phyloP scores from a whole-genome alignment of 2,888 invertebrate genomes.

The Parnassius mnemosyne region DNA sequence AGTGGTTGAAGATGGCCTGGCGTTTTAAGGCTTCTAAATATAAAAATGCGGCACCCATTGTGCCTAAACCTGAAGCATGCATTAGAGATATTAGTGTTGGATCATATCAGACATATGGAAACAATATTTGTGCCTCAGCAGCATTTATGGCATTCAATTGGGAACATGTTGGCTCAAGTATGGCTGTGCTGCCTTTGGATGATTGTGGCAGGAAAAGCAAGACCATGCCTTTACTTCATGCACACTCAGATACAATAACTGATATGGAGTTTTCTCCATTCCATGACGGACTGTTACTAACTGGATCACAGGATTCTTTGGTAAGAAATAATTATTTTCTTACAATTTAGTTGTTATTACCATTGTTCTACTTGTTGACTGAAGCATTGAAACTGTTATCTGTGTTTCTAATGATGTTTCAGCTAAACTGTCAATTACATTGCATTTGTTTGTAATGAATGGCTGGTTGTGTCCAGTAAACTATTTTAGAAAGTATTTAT shows the following conservation, averaged over 20 bases:
- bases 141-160: slow-evolving; percentile 97
- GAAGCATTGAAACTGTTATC: slow-evolving; percentile 35
- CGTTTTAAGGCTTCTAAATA: slow-evolving; percentile 98
- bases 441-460: slow-evolving; percentile 17
- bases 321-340: slow-evolving; percentile 61
- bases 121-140: slow-evolving; percentile 95
- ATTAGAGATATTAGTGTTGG: slow-evolving; percentile 94
- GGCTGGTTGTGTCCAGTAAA: slow-evolving; percentile 4
- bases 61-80: slow-evolving; percentile 96
- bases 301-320: slow-evolving; percentile 93
- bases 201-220: slow-evolving; percentile 94
- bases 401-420: slow-evolving; percentile 40
- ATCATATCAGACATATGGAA: slow-evolving; percentile 96
- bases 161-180: slow-evolving; percentile 94
- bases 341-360: slow-evolving; percentile 29
- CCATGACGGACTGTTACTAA: slow-evolving; percentile 94
- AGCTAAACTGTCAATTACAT: slow-evolving; percentile 26
- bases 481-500: slow-evolving; percentile 23
- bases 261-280: slow-evolving; percentile 98
- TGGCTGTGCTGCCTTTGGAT: slow-evolving; percentile 93
- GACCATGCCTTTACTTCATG: slow-evolving; percentile 92
- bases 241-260: slow-evolving; percentile 94
- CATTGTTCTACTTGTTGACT: slow-evolving; percentile 38
- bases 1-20: slow-evolving; percentile 88
- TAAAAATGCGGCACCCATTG: slow-evolving; percentile 98